Evolutionary conservation across 2,113 vertebrate genomes (phyloP).

Genomic region (Pelmatolapia mariae): DNA sequence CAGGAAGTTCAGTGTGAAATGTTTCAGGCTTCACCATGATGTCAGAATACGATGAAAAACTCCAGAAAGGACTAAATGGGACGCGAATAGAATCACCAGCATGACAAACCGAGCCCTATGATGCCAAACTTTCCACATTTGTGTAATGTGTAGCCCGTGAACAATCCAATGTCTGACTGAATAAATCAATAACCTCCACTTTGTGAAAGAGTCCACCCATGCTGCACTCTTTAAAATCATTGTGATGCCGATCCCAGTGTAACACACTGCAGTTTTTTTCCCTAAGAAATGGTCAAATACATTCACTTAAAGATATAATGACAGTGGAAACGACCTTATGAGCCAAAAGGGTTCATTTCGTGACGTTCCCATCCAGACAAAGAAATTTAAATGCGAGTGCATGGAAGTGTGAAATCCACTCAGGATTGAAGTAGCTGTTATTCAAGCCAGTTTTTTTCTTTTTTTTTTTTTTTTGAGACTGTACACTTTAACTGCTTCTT

Average conservation of each 20-base stretch:
- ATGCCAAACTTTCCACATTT: background rate
- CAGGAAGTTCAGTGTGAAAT: background rate
- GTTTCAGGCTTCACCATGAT: background rate
- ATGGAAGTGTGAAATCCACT: conserved; percentile 68
- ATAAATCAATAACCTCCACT: background rate
- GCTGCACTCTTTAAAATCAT: background rate
- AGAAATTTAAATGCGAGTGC: background rate
- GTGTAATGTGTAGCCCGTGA: background rate
- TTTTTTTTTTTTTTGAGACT: conserved; percentile 57
- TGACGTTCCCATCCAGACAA: background rate
- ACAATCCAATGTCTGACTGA: background rate
- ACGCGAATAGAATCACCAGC: background rate
- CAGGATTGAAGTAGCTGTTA: conserved; percentile 63
- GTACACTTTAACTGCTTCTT: conserved; percentile 62
- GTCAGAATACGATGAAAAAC: background rate
- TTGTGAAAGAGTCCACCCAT: background rate
- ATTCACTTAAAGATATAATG: background rate
- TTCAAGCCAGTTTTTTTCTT: conserved; percentile 60
- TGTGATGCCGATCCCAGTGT: background rate
- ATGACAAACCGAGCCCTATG: background rate
- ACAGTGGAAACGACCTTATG: background rate
- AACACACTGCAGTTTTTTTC: background rate
- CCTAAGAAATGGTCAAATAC: background rate
- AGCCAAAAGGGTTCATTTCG: background rate
- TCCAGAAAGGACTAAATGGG: background rate